Evolutionary conservation across 1,140 invertebrate species (phyloP), one percentile per base, ranked within the genome.

Genomic region (Orussus abietinus): DNA sequence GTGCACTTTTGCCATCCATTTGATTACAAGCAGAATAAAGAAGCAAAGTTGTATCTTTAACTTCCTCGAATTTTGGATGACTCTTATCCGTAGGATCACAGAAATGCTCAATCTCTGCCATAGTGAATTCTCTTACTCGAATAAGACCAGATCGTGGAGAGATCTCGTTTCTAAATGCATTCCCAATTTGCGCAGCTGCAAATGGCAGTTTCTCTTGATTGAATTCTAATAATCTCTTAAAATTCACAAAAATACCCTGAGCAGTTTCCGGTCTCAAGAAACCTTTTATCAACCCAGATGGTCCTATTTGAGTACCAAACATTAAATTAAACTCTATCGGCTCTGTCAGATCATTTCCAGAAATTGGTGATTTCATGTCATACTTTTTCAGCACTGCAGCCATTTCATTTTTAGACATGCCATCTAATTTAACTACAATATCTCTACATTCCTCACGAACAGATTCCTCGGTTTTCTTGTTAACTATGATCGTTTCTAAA

Each of bases 71-170:
- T 72, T 98, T 98, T 0, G 86, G 83, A 76, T 98, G 94, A 45
- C 77, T 80, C 60, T 98, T 97, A 45, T 89, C 77, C 2, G 53
- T 69, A 1, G 95, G 91, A 73, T 99, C 94, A 74, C 96, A 96
- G 69, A 99, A 99, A 76, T 99, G 95, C 69, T 99, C 97, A 53
- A 99, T 99, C 77, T 99, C 97, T 32, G 96, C 96, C 95, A 99
- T 98, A 0, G 95, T 98, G 61, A 99, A 99, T 67, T 99, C 97
- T 60, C 89, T 78, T 1, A 99, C 95, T 62, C 96, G 80, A 11
- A 99, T 86, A 6, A 99, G 76, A 1, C 96, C 96, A 58, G 96
- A 96, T 36, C 96, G 77, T 10, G 97, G 97, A 1, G 96, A 99
- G 48, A 99, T 99, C 79, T 99, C 97, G 78, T 99, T 99, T 51